phyloP scores from a whole-genome alignment of 2,797 vertebrate species.

The Anniella stebbinsi region DNA sequence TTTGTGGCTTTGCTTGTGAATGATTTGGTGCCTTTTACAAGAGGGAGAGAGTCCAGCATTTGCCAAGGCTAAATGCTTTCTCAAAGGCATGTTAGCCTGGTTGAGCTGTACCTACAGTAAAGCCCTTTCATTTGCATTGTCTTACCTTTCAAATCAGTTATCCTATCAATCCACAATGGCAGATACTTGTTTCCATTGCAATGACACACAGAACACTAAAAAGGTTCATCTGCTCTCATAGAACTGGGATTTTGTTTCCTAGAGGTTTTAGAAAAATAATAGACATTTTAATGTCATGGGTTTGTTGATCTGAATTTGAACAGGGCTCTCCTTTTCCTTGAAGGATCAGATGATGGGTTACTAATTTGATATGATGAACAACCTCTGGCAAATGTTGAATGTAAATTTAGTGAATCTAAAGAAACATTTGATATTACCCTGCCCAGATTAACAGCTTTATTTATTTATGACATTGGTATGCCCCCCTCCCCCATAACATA shows the following conservation, averaged over 20 bases:
- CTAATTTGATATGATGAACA: not conserved
- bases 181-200: not conserved
- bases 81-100: not conserved
- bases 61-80: constrained; percentile 8
- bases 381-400: not conserved
- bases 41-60: not conserved
- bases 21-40: constrained; percentile 13
- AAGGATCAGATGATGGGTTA: not conserved
- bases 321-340: not conserved
- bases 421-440: not conserved
- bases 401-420: not conserved
- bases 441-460: not conserved
- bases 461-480: not conserved
- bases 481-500: not conserved
- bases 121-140: not conserved
- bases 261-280: not conserved
- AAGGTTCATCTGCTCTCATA: not conserved
- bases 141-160: not conserved
- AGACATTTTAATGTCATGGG: not conserved
- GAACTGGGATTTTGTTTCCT: not conserved
- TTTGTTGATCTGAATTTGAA: not conserved
- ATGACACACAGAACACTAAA: not conserved
- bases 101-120: not conserved
- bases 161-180: not conserved
- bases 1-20: constrained; percentile 21